phyloP scores from a whole-genome alignment of 2,113 vertebrate species.

The Cynocephalus volans region DNA sequence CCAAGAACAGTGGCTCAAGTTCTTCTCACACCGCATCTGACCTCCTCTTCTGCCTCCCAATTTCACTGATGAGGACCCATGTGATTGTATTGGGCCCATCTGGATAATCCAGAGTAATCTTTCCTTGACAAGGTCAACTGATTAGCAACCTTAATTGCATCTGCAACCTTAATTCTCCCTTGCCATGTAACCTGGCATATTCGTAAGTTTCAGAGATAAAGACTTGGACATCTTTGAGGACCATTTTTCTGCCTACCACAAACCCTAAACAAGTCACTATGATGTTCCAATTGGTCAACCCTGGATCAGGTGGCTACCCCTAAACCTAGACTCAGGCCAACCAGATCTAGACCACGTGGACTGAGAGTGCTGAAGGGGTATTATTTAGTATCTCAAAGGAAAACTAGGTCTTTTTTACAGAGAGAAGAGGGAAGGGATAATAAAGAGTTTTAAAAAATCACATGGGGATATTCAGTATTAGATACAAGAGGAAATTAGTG shows the following conservation, averaged over 20 bases:
- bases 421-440: background rate
- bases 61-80: background rate
- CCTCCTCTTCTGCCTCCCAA: background rate
- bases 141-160: background rate
- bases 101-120: background rate
- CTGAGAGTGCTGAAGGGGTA: background rate
- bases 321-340: background rate
- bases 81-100: background rate
- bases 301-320: background rate
- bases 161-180: background rate
- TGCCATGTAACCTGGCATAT: background rate
- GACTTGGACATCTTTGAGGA: background rate
- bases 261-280: background rate
- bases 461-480: background rate
- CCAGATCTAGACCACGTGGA: background rate
- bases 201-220: background rate
- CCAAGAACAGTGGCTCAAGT: background rate
- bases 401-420: background rate
- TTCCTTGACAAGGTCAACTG: background rate
- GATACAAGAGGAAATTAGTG: background rate
- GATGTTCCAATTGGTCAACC: background rate
- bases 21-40: background rate
- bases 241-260: background rate
- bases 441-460: background rate
- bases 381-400: background rate